Conservation (phyloP, 92 coral and sea anemone genomes). For the Heteractis magnifica region DNA sequence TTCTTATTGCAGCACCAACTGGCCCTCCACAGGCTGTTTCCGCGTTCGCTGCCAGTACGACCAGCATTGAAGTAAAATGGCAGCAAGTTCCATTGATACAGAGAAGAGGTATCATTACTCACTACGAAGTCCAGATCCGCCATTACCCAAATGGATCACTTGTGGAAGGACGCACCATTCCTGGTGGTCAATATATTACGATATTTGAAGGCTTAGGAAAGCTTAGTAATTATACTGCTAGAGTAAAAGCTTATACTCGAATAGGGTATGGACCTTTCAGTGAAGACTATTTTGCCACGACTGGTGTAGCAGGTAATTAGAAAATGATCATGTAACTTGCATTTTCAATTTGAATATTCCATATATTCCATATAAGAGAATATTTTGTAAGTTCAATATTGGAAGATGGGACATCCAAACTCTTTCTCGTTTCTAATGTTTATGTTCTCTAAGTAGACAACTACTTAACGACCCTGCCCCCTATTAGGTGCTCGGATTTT, state of each 20-base stretch:
- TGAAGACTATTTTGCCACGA: constrained; percentile 18
- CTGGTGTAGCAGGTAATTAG: constrained; percentile 44
- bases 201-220: constrained; percentile 3
- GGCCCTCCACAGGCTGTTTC: constrained; percentile 51
- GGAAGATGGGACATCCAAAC: too few species aligned
- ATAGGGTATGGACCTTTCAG: constrained; percentile 50
- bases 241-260: constrained; percentile 30
- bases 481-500: too few species aligned
- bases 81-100: constrained; percentile 36
- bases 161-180: background rate
- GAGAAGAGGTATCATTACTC: constrained; percentile 42
- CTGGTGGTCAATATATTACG: background rate
- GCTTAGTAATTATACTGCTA: constrained; percentile 44
- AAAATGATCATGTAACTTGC: background rate
- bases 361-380: too few species aligned
- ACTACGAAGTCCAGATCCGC: constrained; percentile 6
- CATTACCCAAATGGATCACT: constrained; percentile 5
- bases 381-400: too few species aligned
- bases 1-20: constrained; percentile 36
- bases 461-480: too few species aligned
- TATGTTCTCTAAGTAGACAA: too few species aligned
- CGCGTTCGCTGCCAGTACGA: constrained; percentile 25
- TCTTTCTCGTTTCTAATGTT: too few species aligned
- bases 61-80: constrained; percentile 45
- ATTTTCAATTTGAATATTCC: too few species aligned